Evolutionary conservation across 2,113 vertebrate species (phyloP).

Genomic region (Heterotis niloticus): DNA sequence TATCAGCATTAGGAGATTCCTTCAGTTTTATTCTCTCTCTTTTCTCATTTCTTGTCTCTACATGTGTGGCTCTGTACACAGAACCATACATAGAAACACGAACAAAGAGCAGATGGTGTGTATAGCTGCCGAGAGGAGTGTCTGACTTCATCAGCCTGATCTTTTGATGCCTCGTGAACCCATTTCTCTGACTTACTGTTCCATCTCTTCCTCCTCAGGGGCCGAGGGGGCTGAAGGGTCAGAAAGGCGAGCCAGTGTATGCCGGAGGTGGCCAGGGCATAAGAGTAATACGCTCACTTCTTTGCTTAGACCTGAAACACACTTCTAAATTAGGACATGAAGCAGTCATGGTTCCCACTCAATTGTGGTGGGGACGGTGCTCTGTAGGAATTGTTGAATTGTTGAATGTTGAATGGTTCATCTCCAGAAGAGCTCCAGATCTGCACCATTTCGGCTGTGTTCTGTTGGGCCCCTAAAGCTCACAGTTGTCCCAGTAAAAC

Average conservation of each 20-base stretch:
- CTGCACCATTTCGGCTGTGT: not conserved
- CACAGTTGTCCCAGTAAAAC: not conserved
- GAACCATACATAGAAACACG: too few relatives aligned
- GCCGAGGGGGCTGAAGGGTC: constrained; percentile 61
- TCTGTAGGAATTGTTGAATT: not conserved
- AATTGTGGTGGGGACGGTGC: not conserved
- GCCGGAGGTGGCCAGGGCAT: constrained; percentile 31
- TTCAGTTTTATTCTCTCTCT: not conserved
- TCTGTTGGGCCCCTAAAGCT: not conserved
- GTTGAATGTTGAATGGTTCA: not conserved
- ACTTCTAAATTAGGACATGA: not conserved
- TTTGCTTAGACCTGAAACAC: not conserved
- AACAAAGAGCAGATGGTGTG: too few relatives aligned
- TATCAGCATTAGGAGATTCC: not conserved
- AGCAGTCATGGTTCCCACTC: not conserved
- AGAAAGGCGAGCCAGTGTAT: constrained; percentile 66
- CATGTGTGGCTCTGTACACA: too few relatives aligned
- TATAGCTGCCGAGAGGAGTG: too few relatives aligned
- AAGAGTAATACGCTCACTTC: constrained; percentile 27
- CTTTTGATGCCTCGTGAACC: too few relatives aligned
- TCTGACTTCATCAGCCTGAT: too few relatives aligned
- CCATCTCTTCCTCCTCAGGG: constrained; percentile 50
- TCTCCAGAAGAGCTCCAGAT: not conserved
- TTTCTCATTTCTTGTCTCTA: not conserved
- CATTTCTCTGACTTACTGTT: not conserved